Base-by-base conservation (phyloP, 2,797 vertebrate species). In the Pempheris klunzingeri region DNA sequence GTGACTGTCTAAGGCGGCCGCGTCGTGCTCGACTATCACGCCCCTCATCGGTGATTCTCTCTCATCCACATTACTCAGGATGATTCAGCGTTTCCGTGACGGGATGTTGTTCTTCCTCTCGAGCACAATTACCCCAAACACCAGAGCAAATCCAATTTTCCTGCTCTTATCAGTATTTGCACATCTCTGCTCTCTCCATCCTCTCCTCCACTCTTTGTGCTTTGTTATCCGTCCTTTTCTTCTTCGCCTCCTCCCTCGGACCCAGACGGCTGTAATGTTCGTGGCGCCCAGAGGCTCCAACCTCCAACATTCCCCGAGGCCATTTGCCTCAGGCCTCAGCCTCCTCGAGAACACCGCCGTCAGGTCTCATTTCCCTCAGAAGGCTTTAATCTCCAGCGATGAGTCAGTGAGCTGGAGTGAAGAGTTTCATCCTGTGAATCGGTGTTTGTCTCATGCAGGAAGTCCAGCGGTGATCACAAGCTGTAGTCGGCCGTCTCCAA, bases 181-280 rank as follows among this genome's bases (percentile, higher is more conserved):
- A 28, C 52, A n/a, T 41, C 30, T 44, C n/a, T 15, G 22, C 15
- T 55, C 57, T 30, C 52, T 66, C 58, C 38, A 20, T 39, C 52
- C 28, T 52, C 49, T 32, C 43, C 61, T 60, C 60, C 20, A 0
- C 26, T 6, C 34, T 30, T n/a, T n/a, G 0, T 7, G 5, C 7
- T 14, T 43, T 54, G 10, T 70, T 28, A 8, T n/a, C n/a, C n/a
- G n/a, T n/a, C n/a, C n/a, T 20, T 53, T n/a, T 24, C 32, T 26
- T 17, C 46, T 26, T 24, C 44, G 36, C 32, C 18, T 4, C 62
- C 32, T 58, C 41, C 50, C 38, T 13, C 24, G 2, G 46, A 65
- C 32, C 32, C 71, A 80, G 87, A 84, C 66, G 7, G 17, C 59
- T 11, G 60, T 76, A 74, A 81, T 69, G 78, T 10, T 50, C 26